phyloP scores from a whole-genome alignment of 2,797 vertebrate genomes.

The Pangasius djambal region DNA sequence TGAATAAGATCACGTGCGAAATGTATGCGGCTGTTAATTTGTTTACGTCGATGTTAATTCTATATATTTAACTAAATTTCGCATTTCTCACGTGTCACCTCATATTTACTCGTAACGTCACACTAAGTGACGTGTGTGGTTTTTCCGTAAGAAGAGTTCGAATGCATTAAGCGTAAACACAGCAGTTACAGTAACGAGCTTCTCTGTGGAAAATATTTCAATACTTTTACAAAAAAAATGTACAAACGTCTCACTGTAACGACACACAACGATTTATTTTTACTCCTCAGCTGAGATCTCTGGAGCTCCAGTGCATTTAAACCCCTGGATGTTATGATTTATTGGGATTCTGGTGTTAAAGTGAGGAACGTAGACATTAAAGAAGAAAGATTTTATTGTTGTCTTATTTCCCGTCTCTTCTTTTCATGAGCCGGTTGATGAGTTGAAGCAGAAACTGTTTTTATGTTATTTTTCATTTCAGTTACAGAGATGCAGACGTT shows the following conservation, averaged over 20 bases:
- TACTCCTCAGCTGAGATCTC: background rate
- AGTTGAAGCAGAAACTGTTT: too few relatives aligned
- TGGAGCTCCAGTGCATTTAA: background rate
- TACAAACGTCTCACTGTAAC: background rate
- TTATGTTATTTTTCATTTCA: background rate
- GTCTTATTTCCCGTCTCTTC: background rate
- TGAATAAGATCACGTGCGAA: background rate
- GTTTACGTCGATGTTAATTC: too few relatives aligned
- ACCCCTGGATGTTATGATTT: background rate
- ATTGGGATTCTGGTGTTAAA: background rate
- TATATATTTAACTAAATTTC: too few relatives aligned
- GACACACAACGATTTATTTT: background rate
- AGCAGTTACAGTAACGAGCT: background rate
- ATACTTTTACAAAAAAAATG: background rate
- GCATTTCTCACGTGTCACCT: background rate
- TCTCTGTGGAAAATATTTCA: background rate
- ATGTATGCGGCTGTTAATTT: too few relatives aligned
- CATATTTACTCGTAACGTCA: background rate
- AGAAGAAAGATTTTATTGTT: background rate
- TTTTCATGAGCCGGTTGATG: too few relatives aligned
- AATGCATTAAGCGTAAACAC: background rate
- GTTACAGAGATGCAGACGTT: slow-evolving; percentile 82
- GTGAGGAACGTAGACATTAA: background rate
- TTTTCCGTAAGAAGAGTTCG: background rate
- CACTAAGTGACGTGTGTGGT: background rate